Percentiles rank a stretch among this genome's conserved stretches.
Evolutionary conservation across 2,797 vertebrate species (phyloP).

Genomic region (Squalus acanthias): DNA sequence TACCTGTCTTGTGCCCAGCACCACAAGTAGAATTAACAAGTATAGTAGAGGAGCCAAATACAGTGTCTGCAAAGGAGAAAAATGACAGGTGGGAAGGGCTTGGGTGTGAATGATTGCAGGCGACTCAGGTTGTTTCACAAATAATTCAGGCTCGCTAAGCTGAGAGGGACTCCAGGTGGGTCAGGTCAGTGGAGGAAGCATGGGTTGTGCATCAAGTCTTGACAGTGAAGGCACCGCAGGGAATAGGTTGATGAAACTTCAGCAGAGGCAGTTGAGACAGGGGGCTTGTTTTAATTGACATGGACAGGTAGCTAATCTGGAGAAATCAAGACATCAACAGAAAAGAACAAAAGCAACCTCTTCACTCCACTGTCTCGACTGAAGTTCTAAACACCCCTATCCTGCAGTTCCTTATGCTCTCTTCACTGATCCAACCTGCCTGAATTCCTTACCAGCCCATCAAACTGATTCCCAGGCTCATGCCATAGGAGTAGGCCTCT

Average conservation of each 20-base stretch:
- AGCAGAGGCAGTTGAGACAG: not conserved
- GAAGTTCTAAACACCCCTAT: not conserved
- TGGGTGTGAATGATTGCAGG: not conserved
- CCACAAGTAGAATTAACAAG: not conserved
- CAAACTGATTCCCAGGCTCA: not conserved
- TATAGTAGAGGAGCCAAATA: not conserved
- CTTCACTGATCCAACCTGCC: not conserved
- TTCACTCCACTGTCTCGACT: not conserved
- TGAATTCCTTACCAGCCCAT: not conserved
- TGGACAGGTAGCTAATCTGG: not conserved
- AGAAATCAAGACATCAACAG: not conserved
- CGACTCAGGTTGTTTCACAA: not conserved
- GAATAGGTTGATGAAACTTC: not conserved
- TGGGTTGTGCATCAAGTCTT: not conserved
- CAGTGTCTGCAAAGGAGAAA: not conserved
- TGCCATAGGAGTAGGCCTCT: not conserved
- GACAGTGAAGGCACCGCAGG: not conserved
- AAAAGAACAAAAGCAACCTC: not conserved
- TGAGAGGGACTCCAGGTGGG: not conserved
- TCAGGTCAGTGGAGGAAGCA: not conserved
- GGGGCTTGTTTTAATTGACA: constrained; percentile 2
- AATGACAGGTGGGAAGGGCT: not conserved
- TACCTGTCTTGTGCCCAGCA: not conserved
- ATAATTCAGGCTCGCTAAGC: not conserved
- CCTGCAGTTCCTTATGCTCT: not conserved